These are phyloP conservation scores for Siderastrea radians DNA, from an alignment of 92 coral and sea anemone genomes.

Conservation along the genomic window DNA sequence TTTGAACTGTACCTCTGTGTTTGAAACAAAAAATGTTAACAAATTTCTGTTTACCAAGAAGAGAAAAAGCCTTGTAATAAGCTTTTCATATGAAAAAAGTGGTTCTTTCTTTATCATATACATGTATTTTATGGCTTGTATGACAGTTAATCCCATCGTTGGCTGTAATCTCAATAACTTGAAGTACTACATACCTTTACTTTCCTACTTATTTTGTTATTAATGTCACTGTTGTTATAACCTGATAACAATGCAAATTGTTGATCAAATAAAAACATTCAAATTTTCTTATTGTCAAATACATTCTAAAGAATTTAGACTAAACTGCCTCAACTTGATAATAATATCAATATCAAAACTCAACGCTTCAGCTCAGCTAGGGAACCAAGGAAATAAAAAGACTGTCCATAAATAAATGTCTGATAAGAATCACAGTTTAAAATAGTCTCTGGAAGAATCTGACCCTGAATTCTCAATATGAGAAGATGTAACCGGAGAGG, in stretches of 20 bases:
- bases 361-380: constrained; percentile 20
- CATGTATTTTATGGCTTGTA: no score
- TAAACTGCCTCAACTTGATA: constrained; percentile 11
- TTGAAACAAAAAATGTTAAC: constrained; percentile 14
- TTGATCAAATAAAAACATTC: constrained; percentile 15
- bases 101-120: background rate
- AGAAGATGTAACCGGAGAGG: constrained; percentile 21
- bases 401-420: constrained; percentile 18
- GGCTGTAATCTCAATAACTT: constrained; percentile 3
- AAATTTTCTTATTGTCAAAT: constrained; percentile 19
- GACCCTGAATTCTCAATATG: constrained; percentile 21
- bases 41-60: constrained; percentile 18
- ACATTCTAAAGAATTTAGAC: constrained; percentile 29
- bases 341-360: constrained; percentile 22
- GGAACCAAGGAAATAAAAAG: constrained; percentile 11
- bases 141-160: no score
- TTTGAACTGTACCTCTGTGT: constrained; percentile 23
- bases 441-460: constrained; percentile 23
- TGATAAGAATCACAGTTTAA: constrained; percentile 23
- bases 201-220: constrained; percentile 5
- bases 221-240: constrained; percentile 19
- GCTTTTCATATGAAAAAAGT: constrained; percentile 4
- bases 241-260: constrained; percentile 24
- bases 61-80: constrained; percentile 16
- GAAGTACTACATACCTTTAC: constrained; percentile 10